Evolutionary conservation across 2,113 vertebrate genomes (phyloP).

Genomic region (Corythoichthys haematopterus): DNA sequence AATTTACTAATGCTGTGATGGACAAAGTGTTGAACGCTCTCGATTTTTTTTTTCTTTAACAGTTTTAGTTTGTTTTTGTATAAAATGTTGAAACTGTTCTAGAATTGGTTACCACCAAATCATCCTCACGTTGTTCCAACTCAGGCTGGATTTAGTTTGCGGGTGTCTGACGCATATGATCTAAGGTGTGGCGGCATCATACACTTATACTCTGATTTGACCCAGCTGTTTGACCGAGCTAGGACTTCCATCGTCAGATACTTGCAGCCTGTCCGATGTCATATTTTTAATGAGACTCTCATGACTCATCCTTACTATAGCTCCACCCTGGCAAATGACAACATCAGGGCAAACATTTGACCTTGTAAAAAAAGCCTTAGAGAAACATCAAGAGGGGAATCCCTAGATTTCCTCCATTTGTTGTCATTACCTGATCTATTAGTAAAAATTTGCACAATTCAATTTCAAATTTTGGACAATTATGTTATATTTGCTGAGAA

Average conservation of each 20-base stretch:
- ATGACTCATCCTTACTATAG: conserved; percentile 43
- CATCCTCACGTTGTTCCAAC: neutral
- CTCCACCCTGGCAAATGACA: conserved; percentile 16
- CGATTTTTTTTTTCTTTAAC: neutral
- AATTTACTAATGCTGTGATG: no score
- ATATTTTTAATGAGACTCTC: conserved; percentile 45
- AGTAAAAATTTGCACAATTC: neutral
- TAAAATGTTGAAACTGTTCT: neutral
- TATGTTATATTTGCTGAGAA: no score
- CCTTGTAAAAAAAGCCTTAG: conserved; percentile 5
- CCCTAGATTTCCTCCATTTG: neutral
- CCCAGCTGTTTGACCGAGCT: conserved; percentile 30
- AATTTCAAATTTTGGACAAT: no score
- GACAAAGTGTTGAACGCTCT: neutral
- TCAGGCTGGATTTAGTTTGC: neutral
- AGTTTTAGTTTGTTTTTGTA: neutral
- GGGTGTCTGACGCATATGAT: conserved; percentile 1
- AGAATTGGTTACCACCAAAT: neutral
- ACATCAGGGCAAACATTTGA: conserved; percentile 21
- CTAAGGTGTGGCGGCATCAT: conserved; percentile 19
- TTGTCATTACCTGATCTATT: neutral
- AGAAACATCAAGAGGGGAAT: neutral
- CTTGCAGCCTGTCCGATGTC: conserved; percentile 31
- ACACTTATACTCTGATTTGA: conserved; percentile 31
- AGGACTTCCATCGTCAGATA: conserved; percentile 15